phyloP scores from a whole-genome alignment of 2,888 invertebrate genomes.

The Abscondita cerata region DNA sequence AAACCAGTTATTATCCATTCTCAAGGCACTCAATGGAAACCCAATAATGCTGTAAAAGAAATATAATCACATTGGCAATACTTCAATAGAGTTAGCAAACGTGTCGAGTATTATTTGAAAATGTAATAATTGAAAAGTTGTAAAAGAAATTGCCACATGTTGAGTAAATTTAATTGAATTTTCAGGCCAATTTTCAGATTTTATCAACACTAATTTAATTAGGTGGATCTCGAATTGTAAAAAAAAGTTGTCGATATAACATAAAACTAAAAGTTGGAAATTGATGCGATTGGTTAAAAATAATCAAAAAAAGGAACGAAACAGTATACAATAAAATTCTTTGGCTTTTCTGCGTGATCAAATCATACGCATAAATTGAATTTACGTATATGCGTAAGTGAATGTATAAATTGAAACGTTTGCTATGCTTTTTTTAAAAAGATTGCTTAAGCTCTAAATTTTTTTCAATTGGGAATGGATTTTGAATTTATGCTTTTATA shows the following conservation, averaged over 20 bases:
- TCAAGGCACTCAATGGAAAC: no score
- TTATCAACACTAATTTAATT: constrained; percentile 8
- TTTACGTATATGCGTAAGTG: constrained; percentile 13
- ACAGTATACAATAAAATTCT: constrained; percentile 24
- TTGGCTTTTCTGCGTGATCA: constrained; percentile 26
- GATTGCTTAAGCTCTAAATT: no score
- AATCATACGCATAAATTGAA: constrained; percentile 28
- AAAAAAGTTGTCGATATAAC: no score
- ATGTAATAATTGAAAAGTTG: constrained; percentile 4
- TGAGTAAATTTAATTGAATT: not conserved
- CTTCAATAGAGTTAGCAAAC: constrained; percentile 3
- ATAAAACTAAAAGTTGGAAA: no score
- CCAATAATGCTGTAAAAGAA: not conserved
- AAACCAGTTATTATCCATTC: no score
- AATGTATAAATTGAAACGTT: constrained; percentile 11
- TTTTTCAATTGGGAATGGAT: no score
- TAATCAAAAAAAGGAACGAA: no score
- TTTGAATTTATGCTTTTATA: no score
- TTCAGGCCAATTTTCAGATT: constrained; percentile 1
- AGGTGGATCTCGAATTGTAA: no score
- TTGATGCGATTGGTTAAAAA: no score
- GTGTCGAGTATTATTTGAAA: constrained; percentile 8
- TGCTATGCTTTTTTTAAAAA: no score
- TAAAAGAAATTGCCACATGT: not conserved
- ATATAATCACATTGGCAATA: not conserved